These are phyloP conservation scores for Rhyacophila evoluta DNA, from an alignment of 2,888 invertebrate genomes.

Conservation along the genomic window DNA sequence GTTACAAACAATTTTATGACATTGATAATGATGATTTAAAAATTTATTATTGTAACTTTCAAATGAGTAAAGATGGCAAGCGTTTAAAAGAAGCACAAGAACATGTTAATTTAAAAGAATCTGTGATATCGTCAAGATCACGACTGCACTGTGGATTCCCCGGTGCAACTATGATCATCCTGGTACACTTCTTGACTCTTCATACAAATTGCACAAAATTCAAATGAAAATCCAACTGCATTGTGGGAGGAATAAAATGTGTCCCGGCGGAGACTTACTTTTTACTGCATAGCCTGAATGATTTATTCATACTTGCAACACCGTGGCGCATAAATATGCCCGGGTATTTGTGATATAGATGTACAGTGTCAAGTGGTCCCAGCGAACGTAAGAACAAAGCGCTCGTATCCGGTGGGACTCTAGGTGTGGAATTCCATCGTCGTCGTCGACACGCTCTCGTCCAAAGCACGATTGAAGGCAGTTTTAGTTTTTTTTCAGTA, in stretches of 20 bases:
- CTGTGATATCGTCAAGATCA: background rate
- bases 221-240: constrained; percentile 39
- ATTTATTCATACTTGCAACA: constrained; percentile 49
- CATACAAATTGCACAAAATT: constrained; percentile 7
- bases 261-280: constrained; percentile 28
- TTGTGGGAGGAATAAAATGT: constrained; percentile 35
- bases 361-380: constrained; percentile 30
- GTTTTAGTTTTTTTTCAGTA: background rate
- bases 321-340: constrained; percentile 33
- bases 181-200: no score
- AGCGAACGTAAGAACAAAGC: constrained; percentile 18
- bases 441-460: constrained; percentile 4
- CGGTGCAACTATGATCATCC: background rate
- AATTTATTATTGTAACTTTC: no score
- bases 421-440: constrained; percentile 13
- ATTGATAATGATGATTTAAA: no score
- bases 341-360: constrained; percentile 30
- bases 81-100: no score
- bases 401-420: constrained; percentile 3
- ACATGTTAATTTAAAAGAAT: background rate
- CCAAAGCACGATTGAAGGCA: constrained; percentile 1
- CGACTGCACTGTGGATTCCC: background rate
- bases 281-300: constrained; percentile 40
- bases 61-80: no score
- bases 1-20: no score